Evolutionary conservation across 2,888 invertebrate genomes (phyloP).

Genomic region (Scaeva pyrastri): DNA sequence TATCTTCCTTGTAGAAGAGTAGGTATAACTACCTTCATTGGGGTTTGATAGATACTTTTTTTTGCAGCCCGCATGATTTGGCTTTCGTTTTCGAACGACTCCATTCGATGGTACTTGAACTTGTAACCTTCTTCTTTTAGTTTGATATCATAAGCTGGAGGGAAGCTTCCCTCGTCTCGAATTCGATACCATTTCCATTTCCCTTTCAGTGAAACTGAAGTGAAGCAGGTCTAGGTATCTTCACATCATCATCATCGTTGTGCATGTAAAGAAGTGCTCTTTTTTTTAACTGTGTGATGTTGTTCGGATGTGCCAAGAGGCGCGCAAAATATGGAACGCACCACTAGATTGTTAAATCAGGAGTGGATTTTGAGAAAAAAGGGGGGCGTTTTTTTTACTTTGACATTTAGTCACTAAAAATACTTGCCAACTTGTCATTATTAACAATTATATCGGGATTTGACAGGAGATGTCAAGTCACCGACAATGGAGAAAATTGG

Average conservation of each 20-base stretch:
- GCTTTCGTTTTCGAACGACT: slow-evolving; percentile 44
- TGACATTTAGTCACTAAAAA: too few relatives aligned
- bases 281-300: slow-evolving; percentile 44
- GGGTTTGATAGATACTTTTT: neutral
- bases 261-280: slow-evolving; percentile 38
- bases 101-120: slow-evolving; percentile 52
- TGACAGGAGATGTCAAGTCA: too few relatives aligned
- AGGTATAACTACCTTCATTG: slow-evolving; percentile 30
- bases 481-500: too few relatives aligned
- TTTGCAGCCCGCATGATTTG: slow-evolving; percentile 38
- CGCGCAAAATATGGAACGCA: slow-evolving; percentile 47
- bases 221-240: slow-evolving; percentile 7
- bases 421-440: too few relatives aligned
- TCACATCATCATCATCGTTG: slow-evolving; percentile 24
- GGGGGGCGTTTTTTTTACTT: neutral
- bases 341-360: neutral
- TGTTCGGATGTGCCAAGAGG: slow-evolving; percentile 66
- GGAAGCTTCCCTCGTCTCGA: neutral
- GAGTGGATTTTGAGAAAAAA: neutral
- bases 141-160: neutral
- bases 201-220: slow-evolving; percentile 35
- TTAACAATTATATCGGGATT: too few relatives aligned
- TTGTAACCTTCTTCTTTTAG: slow-evolving; percentile 26
- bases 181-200: slow-evolving; percentile 26
- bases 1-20: slow-evolving; percentile 14